phyloP scores from a whole-genome alignment of 1,140 invertebrate species.

The Mylabris phalerata region DNA sequence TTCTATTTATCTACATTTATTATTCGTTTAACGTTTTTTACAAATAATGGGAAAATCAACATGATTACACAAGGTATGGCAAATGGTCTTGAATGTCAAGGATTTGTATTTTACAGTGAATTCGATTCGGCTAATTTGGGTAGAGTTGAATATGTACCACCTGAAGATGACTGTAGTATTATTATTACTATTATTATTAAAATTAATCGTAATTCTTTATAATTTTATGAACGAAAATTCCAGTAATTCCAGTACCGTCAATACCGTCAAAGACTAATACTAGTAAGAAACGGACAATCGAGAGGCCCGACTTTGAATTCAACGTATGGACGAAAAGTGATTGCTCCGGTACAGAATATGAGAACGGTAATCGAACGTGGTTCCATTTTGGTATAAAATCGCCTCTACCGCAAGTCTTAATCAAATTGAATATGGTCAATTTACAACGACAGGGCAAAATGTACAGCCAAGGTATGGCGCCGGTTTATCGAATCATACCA shows the following conservation, averaged over 20 bases:
- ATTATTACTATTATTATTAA: too few species aligned
- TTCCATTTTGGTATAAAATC: slow-evolving; percentile 80
- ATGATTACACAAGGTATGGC: neutral
- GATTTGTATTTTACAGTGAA: slow-evolving; percentile 67
- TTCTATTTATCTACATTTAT: too few species aligned
- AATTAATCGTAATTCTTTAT: too few species aligned
- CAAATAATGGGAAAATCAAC: too few species aligned
- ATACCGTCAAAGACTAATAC: slow-evolving; percentile 8
- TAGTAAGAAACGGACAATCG: slow-evolving; percentile 13
- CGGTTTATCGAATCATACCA: slow-evolving; percentile 64
- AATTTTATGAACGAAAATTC: neutral
- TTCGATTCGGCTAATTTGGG: slow-evolving; percentile 86
- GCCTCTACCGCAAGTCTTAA: slow-evolving; percentile 43
- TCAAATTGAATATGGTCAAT: slow-evolving; percentile 77
- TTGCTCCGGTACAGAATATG: slow-evolving; percentile 79
- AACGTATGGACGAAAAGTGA: slow-evolving; percentile 88
- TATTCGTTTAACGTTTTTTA: too few species aligned
- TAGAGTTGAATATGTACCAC: slow-evolving; percentile 60
- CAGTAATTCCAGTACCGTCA: neutral
- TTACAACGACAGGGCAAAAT: slow-evolving; percentile 85
- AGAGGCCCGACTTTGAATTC: slow-evolving; percentile 68
- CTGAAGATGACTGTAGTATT: slow-evolving; percentile 36
- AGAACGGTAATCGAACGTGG: slow-evolving; percentile 89
- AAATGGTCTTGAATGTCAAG: slow-evolving; percentile 50
- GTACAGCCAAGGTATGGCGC: slow-evolving; percentile 85